A percentile compares a stretch with the other conserved stretches of the same genome.
phyloP scores from a whole-genome alignment of 2,888 invertebrate genomes.

The Cosmopolites sordidus region DNA sequence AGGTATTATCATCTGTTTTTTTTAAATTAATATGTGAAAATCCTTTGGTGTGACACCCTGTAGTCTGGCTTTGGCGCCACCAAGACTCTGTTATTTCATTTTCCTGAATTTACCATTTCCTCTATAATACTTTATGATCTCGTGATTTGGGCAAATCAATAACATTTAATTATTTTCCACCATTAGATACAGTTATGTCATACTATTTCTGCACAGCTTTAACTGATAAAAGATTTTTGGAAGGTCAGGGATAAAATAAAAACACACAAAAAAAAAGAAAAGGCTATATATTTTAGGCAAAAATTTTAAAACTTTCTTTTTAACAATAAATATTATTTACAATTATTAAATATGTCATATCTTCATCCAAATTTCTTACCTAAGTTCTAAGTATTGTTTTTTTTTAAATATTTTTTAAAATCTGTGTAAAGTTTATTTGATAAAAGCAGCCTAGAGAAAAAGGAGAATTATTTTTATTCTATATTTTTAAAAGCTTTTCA shows the following conservation, averaged over 20 bases:
- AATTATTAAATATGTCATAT: slow-evolving; percentile 15
- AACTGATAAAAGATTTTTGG: too few relatives aligned
- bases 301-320: slow-evolving; percentile 12
- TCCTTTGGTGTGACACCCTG: slow-evolving; percentile 3
- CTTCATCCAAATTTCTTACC: background rate
- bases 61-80: slow-evolving; percentile 7
- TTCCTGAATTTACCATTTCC: background rate
- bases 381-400: too few relatives aligned
- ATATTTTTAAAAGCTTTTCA: too few relatives aligned
- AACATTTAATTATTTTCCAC: too few relatives aligned
- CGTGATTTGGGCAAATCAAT: too few relatives aligned
- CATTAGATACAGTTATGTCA: too few relatives aligned
- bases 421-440: too few relatives aligned
- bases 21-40: background rate
- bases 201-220: too few relatives aligned
- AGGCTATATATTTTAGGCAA: slow-evolving; percentile 22
- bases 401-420: too few relatives aligned
- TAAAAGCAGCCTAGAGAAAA: too few relatives aligned
- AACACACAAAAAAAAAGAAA: slow-evolving; percentile 16
- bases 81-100: slow-evolving; percentile 3
- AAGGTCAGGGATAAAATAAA: slow-evolving; percentile 2
- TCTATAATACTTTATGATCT: too few relatives aligned
- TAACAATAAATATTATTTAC: slow-evolving; percentile 23
- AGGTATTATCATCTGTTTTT: background rate
- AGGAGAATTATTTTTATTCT: too few relatives aligned